A percentile compares a stretch with the other conserved stretches of the same genome.
phyloP scores from a whole-genome alignment of 2,113 vertebrate species.

The Alosa alosa region DNA sequence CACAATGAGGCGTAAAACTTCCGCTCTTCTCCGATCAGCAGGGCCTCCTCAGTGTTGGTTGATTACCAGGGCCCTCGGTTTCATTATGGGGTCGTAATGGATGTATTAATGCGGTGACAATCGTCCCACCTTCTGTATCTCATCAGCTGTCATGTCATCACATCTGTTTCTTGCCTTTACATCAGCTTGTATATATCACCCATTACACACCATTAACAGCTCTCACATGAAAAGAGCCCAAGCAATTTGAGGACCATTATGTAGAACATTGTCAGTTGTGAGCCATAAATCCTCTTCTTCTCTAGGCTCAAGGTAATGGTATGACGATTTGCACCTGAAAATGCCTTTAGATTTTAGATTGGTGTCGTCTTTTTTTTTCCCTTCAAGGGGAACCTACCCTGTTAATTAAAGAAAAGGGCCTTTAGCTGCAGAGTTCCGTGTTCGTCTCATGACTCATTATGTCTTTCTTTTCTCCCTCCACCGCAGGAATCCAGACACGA shows the following conservation, averaged over 20 bases:
- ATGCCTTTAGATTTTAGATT: not conserved
- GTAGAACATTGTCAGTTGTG: not conserved
- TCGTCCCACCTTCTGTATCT: not conserved
- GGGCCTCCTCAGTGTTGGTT: not conserved
- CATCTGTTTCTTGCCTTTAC: not conserved
- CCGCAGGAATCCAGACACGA: conserved; percentile 84
- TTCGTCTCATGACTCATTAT: conserved; percentile 34
- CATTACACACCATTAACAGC: not conserved
- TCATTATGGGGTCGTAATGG: not conserved
- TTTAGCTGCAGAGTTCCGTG: conserved; percentile 68
- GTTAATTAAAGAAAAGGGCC: not conserved
- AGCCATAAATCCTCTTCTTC: not conserved
- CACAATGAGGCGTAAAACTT: not conserved
- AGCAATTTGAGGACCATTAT: not conserved
- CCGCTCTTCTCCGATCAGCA: not conserved
- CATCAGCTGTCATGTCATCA: not conserved
- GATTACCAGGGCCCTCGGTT: not conserved
- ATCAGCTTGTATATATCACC: not conserved
- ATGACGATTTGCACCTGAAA: not conserved
- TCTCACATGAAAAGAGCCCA: not conserved
- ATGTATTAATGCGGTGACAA: not conserved
- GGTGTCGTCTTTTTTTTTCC: not conserved
- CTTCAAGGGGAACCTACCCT: not conserved
- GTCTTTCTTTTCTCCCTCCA: conserved; percentile 49
- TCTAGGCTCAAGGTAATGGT: not conserved